Evolutionary conservation across 2,888 invertebrate genomes (phyloP), one percentile per base, ranked within the genome.

Genomic region (Holacanthella duospinosa): DNA sequence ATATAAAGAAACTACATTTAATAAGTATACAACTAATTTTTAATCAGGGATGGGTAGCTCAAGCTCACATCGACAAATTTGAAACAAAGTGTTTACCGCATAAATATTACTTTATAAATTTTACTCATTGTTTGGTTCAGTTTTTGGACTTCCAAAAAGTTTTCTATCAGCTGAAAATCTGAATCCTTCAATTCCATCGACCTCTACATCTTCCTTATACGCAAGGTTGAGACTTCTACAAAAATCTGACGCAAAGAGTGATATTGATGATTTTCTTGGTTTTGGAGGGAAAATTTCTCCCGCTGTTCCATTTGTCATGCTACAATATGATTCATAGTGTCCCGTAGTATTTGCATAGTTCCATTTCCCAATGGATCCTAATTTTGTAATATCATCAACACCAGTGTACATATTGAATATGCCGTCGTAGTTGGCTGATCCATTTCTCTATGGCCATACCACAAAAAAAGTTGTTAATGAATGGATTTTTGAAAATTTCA

Each of bases 391-490:
- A 60, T 84, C 80, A 16, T 79, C 77, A 1, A 77, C 79, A 0
- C 91, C 90, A 0, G 88, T 89, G 28, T 83, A 84, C 77, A 92
- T 85, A 72, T 88, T 89, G 74, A 85, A 85, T 57, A 83, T 79
- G 0, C 92, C 92, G 64, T 89, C 89, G 55, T 85, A 86, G 0
- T 80, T 80, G 1, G 82, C 77, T 0, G 88, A 87, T 64, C 85
- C 86, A 75, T 92, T 93, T 74, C 90, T 83, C 87, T 91, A 77
- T 0, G 79, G n/a, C n/a, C n/a, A n/a, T n/a, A n/a, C n/a, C n/a
- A n/a, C n/a, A n/a, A n/a, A n/a, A n/a, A n/a, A n/a, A 80, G 70
- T 44, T 24, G 26, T 57, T 9, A 27, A 61, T 24, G 24, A 60
- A n/a, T 53, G 19, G 29, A 43, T 21, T 21, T 44, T 25, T n/a